Conservation (phyloP, 2,113 vertebrate genomes). For the Camelus bactrianus region DNA sequence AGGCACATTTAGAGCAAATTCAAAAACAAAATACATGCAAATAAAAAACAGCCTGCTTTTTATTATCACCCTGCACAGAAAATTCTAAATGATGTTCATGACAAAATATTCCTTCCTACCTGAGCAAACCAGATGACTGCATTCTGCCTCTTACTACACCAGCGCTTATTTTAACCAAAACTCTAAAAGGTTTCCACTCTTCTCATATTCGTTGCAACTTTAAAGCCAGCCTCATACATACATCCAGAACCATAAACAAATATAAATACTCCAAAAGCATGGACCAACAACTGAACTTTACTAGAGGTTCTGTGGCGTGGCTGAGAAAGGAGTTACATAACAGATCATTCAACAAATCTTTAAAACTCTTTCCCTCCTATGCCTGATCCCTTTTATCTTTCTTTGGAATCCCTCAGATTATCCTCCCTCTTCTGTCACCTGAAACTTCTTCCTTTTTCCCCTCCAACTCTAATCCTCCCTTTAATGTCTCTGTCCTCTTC, state of each 20-base stretch:
- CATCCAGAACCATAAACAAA: not conserved
- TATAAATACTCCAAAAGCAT: not conserved
- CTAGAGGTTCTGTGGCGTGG: not conserved
- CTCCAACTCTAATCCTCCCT: not conserved
- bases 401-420: not conserved
- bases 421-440: not conserved
- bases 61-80: not conserved
- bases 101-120: slow-evolving; percentile 7
- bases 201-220: not conserved
- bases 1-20: not conserved
- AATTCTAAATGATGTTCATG: not conserved
- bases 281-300: not conserved
- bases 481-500: not conserved
- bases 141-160: not conserved
- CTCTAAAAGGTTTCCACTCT: not conserved
- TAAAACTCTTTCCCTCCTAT: not conserved
- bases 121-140: not conserved
- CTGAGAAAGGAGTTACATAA: not conserved
- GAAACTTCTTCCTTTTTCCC: not conserved
- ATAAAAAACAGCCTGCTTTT: not conserved
- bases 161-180: not conserved
- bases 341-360: not conserved
- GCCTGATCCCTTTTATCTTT: not conserved
- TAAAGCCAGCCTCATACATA: not conserved
- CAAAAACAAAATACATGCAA: not conserved